Percentiles rank a stretch among this genome's conserved stretches.
Conservation (phyloP, 2,888 invertebrate genomes). For the Dryocosmus kuriphilus region DNA sequence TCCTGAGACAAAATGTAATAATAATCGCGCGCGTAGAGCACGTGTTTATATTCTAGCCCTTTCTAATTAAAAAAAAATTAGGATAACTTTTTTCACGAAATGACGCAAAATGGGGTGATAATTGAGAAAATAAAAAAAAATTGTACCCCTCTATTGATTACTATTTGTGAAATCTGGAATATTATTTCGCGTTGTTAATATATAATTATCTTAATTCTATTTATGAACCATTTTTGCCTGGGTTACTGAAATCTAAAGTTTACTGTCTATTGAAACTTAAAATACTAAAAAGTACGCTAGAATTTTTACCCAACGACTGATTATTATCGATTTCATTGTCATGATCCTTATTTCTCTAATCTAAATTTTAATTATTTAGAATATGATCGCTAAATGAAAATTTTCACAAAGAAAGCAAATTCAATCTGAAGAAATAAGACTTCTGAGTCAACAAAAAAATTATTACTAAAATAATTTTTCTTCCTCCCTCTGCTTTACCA, state of each 20-base stretch:
- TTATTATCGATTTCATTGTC: not conserved
- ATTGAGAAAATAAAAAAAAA: no score
- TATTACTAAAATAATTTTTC: not conserved
- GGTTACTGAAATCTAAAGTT: not conserved
- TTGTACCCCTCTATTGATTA: no score
- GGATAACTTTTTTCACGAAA: no score
- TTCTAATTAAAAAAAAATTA: no score
- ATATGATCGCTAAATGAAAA: not conserved
- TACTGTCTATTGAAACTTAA: not conserved
- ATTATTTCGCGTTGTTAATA: not conserved
- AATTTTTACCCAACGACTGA: not conserved
- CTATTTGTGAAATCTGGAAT: slow-evolving; percentile 3
- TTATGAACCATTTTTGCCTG: not conserved
- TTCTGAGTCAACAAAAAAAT: not conserved
- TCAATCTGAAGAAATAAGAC: not conserved
- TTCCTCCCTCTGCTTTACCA: slow-evolving; percentile 5
- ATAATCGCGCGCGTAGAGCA: no score
- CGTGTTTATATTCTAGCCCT: no score
- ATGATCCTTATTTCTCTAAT: not conserved
- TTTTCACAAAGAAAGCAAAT: not conserved
- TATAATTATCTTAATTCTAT: not conserved
- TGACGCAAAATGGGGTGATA: no score
- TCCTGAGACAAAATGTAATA: no score
- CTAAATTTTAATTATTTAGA: not conserved
- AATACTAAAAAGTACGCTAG: not conserved